Conservation (phyloP, 1,140 invertebrate genomes). For the Neodiprion pinetum region DNA sequence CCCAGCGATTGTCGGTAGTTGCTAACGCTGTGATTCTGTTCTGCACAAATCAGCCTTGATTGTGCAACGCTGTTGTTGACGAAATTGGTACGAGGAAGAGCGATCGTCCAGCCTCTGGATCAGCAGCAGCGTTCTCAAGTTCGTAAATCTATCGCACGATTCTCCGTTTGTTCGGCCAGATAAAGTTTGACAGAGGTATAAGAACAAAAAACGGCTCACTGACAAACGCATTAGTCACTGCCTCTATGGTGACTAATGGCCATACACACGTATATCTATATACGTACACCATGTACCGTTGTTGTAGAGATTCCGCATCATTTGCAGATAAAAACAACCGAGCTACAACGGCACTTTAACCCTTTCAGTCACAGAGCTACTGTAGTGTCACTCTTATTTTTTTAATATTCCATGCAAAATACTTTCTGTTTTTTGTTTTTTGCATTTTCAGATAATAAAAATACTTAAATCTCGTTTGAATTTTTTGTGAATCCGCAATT, state of each 20-base stretch:
- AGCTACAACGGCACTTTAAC: neutral
- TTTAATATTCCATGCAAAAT: no score
- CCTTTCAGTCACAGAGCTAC: no score
- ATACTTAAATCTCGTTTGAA: no score
- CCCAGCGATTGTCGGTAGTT: neutral
- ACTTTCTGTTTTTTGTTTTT: no score
- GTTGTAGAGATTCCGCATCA: neutral
- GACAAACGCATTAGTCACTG: neutral
- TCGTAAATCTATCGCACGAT: neutral
- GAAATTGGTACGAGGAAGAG: no score
- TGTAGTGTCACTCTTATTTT: no score
- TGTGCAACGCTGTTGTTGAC: neutral
- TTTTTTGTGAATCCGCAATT: no score
- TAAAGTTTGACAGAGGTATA: neutral
- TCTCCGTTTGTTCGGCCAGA: neutral
- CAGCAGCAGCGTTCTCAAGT: neutral
- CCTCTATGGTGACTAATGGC: neutral
- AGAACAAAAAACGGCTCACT: neutral
- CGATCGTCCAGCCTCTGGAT: no score
- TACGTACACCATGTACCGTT: no score
- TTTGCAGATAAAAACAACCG: neutral
- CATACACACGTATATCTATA: no score
- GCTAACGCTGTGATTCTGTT: neutral
- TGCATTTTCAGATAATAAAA: no score
- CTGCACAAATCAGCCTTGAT: neutral